A percentile compares a stretch with the other conserved stretches of the same genome.
Evolutionary conservation across 2,888 invertebrate genomes (phyloP).

Genomic region (Chloromyia formosa): DNA sequence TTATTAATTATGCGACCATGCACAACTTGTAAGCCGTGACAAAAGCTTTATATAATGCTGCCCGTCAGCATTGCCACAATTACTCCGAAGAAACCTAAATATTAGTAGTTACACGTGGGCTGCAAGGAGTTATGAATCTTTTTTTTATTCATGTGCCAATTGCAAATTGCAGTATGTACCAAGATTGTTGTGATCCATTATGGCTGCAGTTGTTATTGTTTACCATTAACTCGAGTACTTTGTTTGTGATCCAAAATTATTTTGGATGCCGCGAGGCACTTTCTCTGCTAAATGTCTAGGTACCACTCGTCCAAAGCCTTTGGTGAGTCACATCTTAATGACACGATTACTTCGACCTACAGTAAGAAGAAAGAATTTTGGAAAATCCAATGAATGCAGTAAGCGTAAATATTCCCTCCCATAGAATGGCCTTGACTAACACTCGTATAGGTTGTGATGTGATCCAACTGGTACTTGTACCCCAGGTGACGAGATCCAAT

Average conservation of each 20-base stretch:
- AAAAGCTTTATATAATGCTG: constrained; percentile 7
- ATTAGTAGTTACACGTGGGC: constrained; percentile 22
- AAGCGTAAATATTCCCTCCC: neutral
- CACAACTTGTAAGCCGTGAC: neutral
- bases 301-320: neutral
- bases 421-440: constrained; percentile 19
- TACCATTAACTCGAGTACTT: constrained; percentile 6
- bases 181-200: too few species aligned
- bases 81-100: constrained; percentile 5
- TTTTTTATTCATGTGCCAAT: too few species aligned
- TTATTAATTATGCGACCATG: constrained; percentile 17
- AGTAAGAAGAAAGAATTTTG: neutral
- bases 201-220: constrained; percentile 17
- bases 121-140: too few species aligned
- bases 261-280: constrained; percentile 8
- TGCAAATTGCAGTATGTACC: too few species aligned
- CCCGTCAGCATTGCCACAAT: constrained; percentile 4
- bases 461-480: too few species aligned
- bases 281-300: neutral
- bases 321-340: neutral
- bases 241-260: neutral
- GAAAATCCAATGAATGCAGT: neutral
- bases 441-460: neutral
- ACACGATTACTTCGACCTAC: neutral
- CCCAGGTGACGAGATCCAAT: too few species aligned